phyloP scores from a whole-genome alignment of 1,140 invertebrate species.

The Drosophila sp. region DNA sequence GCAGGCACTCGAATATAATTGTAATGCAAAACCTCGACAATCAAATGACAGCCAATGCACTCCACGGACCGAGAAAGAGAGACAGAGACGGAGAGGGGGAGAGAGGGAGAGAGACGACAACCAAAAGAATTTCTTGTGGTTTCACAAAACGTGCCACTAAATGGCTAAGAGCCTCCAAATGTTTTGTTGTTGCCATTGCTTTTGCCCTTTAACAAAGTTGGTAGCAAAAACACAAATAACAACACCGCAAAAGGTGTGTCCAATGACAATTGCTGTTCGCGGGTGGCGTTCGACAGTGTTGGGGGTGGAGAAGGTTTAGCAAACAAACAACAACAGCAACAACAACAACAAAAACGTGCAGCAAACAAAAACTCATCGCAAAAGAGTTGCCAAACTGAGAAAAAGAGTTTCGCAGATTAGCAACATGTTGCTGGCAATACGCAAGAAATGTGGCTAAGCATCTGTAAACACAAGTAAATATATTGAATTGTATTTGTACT shows the following conservation, averaged over 20 bases:
- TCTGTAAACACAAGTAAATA: not conserved
- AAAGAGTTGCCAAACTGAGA: constrained; percentile 11
- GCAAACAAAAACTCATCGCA: constrained; percentile 39
- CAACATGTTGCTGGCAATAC: constrained; percentile 28
- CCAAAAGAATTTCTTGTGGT: constrained; percentile 78
- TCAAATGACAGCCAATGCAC: constrained; percentile 76
- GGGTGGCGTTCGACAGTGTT: not conserved
- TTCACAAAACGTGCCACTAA: constrained; percentile 74
- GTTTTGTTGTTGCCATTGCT: constrained; percentile 13
- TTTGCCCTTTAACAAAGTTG: constrained; percentile 50
- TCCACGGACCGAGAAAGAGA: not conserved
- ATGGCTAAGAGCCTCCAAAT: constrained; percentile 31
- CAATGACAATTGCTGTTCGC: constrained; percentile 40
- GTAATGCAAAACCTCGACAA: constrained; percentile 80
- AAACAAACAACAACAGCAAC: constrained; percentile 14
- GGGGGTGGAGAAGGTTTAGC: not conserved
- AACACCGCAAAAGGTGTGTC: constrained; percentile 54
- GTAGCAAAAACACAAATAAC: constrained; percentile 45
- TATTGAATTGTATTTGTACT: constrained; percentile 86
- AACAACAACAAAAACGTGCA: constrained; percentile 25
- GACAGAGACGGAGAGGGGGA: not conserved
- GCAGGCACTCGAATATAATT: constrained; percentile 57
- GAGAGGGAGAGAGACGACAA: constrained; percentile 6
- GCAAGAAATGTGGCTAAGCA: constrained; percentile 17
- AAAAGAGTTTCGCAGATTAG: constrained; percentile 24